Conservation (phyloP, 1,140 invertebrate species). For the Diabrotica undecimpunctata region DNA sequence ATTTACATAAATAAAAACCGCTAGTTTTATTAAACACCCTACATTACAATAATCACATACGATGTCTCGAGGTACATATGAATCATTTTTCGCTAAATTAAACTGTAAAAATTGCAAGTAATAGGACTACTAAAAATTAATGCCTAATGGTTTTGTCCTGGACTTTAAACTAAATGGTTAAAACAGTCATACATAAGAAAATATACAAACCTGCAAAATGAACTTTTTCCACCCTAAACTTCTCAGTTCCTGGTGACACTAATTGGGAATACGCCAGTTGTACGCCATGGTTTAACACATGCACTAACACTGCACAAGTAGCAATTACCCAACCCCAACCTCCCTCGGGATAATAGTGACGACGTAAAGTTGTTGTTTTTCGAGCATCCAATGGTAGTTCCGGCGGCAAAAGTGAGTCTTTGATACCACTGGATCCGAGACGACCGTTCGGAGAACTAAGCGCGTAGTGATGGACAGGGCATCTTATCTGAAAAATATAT, state of each 20-base stretch:
- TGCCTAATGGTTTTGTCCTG: too few relatives aligned
- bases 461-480: slow-evolving; percentile 24
- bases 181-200: too few relatives aligned
- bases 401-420: slow-evolving; percentile 23
- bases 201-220: slow-evolving; percentile 41
- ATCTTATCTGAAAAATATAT: slow-evolving; percentile 11
- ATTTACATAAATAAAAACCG: too few relatives aligned
- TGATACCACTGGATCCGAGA: neutral
- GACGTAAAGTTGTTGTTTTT: slow-evolving; percentile 39
- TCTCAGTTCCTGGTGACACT: slow-evolving; percentile 49
- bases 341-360: slow-evolving; percentile 75
- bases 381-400: slow-evolving; percentile 42
- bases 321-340: slow-evolving; percentile 79
- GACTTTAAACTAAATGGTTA: too few relatives aligned
- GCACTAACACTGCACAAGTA: slow-evolving; percentile 61
- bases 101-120: too few relatives aligned
- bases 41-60: too few relatives aligned
- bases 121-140: too few relatives aligned
- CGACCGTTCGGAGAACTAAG: slow-evolving; percentile 3
- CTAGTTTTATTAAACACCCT: too few relatives aligned
- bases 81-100: too few relatives aligned
- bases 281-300: slow-evolving; percentile 62
- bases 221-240: slow-evolving; percentile 45
- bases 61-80: too few relatives aligned
- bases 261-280: slow-evolving; percentile 55